phyloP scores from a whole-genome alignment of 2,113 vertebrate species.

The Trematocara nigrifrons region DNA sequence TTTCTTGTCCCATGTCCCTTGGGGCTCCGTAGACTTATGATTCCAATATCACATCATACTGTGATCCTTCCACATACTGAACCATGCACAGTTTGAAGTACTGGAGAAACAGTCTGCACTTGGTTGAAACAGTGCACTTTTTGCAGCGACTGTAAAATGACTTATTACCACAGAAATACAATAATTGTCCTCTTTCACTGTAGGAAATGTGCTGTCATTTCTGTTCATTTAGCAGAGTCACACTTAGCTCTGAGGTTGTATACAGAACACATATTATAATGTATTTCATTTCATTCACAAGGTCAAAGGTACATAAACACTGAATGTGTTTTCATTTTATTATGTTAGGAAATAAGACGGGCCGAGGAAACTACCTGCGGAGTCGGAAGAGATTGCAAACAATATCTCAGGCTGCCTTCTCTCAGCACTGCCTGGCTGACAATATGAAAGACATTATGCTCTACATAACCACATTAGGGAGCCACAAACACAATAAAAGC shows the following conservation, averaged over 20 bases:
- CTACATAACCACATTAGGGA: constrained; percentile 66
- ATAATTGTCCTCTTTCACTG: background rate
- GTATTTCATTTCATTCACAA: constrained; percentile 11
- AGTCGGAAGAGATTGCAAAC: constrained; percentile 55
- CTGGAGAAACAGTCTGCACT: background rate
- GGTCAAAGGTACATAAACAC: constrained; percentile 31
- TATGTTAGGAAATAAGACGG: constrained; percentile 32
- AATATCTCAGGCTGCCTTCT: constrained; percentile 57
- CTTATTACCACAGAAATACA: background rate
- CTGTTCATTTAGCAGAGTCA: background rate
- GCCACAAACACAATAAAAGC: constrained; percentile 62
- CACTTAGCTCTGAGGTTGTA: background rate
- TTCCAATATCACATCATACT: background rate
- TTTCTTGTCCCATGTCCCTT: too few relatives aligned
- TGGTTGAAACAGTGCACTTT: background rate
- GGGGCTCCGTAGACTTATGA: background rate
- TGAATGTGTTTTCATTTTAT: constrained; percentile 48
- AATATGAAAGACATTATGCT: constrained; percentile 60
- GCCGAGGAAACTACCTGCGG: constrained; percentile 29
- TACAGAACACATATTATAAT: background rate
- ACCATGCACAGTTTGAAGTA: background rate
- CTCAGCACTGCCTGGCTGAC: constrained; percentile 38
- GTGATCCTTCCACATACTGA: background rate
- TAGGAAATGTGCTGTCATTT: background rate
- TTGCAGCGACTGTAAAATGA: background rate